Base-by-base conservation (phyloP, 2,113 vertebrate species). In the Cinclus mexicanus region DNA sequence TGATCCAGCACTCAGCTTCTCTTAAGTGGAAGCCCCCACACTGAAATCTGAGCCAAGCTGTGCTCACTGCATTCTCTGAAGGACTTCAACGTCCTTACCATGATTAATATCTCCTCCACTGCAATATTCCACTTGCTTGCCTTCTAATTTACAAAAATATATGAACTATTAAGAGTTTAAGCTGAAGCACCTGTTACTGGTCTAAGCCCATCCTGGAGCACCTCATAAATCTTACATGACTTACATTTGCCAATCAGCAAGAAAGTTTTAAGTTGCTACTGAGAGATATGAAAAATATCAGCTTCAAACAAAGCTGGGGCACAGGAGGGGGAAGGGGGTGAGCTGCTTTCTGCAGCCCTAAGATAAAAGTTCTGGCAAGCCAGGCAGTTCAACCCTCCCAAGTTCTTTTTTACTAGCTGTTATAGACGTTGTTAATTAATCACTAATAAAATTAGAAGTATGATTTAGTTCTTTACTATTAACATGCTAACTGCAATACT, bases 221-320 rank as follows among this genome's bases (percentile, higher is more conserved):
- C 63, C 61, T 68, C 88, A 86, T 78, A 94, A 96, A 95, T 90
- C 93, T 86, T 59, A n/a, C 41, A 70, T 0, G 19, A 76, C 74
- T 79, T 29, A 18, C 20, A 42, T 90, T 81, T 92, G 93, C 93
- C 69, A 79, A 50, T 79, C 87, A 95, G 81, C 70, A 72, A 85
- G 49, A 83, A 93, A 95, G 90, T 65, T 95, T 90, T 91, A 59
- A 44, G 90, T 94, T 94, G 87, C 88, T 83, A 29, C 81, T 90
- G 39, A 47, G 67, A 87, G 91, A 93, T 61, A 87, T 9, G 61
- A 94, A 91, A 95, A 95, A 94, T 89, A 97, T 61, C 87, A 80
- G 89, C 94, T 91, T 85, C 84, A 91, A 88, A 88, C 85, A 94
- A 95, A 95, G 89, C 78, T 80, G 75, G 61, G 74, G 53, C 17